Percentiles rank a stretch among this genome's conserved stretches.
Evolutionary conservation across 1,140 invertebrate genomes (phyloP).

Genomic region (Drosophila subpulchrella): DNA sequence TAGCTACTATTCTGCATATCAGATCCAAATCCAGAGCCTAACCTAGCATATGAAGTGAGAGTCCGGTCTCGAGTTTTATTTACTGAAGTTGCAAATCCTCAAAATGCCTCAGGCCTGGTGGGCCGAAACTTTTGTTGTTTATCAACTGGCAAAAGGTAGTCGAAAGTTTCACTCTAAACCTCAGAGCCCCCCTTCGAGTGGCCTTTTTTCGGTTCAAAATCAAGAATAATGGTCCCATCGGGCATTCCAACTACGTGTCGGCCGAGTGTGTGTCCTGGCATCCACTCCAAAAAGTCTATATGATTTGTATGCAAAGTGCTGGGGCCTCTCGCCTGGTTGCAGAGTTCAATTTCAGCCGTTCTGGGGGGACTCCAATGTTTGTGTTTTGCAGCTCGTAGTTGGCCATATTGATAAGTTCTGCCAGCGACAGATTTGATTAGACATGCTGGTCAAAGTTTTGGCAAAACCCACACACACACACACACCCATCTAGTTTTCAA

Average conservation of each 20-base stretch:
- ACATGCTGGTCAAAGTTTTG: slow-evolving; percentile 56
- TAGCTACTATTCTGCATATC: slow-evolving; percentile 68
- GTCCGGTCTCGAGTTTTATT: slow-evolving; percentile 57
- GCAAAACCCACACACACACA: background rate
- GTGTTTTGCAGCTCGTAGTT: slow-evolving; percentile 63
- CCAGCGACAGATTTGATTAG: slow-evolving; percentile 62
- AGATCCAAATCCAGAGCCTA: slow-evolving; percentile 14
- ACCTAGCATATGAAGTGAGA: slow-evolving; percentile 7
- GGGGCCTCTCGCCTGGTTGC: slow-evolving; percentile 47
- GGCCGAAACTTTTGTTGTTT: slow-evolving; percentile 49
- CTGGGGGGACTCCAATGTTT: slow-evolving; percentile 37
- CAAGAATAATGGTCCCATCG: slow-evolving; percentile 78
- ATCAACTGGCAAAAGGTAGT: slow-evolving; percentile 63
- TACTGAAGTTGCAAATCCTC: slow-evolving; percentile 73
- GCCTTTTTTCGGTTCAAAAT: slow-evolving; percentile 46
- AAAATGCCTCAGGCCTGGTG: slow-evolving; percentile 63
- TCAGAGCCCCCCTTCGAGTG: background rate
- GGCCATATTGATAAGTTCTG: slow-evolving; percentile 74
- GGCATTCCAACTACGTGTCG: slow-evolving; percentile 60
- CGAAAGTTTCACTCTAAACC: slow-evolving; percentile 7
- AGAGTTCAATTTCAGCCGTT: slow-evolving; percentile 69
- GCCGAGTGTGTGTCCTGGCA: slow-evolving; percentile 35
- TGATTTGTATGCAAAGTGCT: slow-evolving; percentile 82
- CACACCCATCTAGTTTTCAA: slow-evolving; percentile 2
- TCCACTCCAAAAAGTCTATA: slow-evolving; percentile 41